Evolutionary conservation across 2,113 vertebrate species (phyloP).

Genomic region (Martes martes): DNA sequence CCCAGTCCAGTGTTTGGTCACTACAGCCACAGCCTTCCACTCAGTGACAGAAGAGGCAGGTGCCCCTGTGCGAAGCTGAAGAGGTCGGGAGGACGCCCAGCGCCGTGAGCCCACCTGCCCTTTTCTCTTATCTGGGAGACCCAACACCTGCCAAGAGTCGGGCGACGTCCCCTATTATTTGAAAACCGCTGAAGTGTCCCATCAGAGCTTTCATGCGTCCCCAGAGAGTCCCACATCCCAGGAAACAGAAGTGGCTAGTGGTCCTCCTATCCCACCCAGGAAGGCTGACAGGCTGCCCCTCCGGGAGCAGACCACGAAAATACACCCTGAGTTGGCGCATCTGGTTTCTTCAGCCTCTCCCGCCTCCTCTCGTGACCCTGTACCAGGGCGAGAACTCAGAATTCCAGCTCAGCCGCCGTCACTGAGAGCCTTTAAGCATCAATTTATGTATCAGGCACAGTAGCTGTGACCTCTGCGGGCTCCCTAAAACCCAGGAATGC

Average conservation of each 20-base stretch:
- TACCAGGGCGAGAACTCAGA: neutral
- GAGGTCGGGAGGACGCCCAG: too few species aligned
- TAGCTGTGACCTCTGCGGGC: neutral
- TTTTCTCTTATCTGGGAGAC: too few species aligned
- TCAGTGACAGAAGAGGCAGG: too few species aligned
- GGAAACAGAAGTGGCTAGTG: neutral
- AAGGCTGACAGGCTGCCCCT: neutral
- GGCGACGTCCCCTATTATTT: neutral
- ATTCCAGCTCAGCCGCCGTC: neutral
- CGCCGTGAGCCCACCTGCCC: too few species aligned
- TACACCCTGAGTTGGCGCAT: neutral
- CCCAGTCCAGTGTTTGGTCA: rapidly evolving
- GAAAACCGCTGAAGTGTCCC: neutral
- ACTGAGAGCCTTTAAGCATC: neutral
- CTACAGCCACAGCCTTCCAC: too few species aligned
- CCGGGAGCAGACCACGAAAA: neutral
- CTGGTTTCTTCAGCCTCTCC: neutral
- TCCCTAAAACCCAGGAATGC: too few species aligned
- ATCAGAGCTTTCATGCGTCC: neutral
- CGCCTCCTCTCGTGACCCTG: neutral
- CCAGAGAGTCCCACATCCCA: neutral
- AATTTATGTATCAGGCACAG: neutral
- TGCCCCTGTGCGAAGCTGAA: neutral
- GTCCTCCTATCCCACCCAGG: neutral
- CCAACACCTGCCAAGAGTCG: neutral